A percentile compares a stretch with the other conserved stretches of the same genome.
Evolutionary conservation across 2,888 invertebrate genomes (phyloP).

Genomic region (Orchesella flavescens): DNA sequence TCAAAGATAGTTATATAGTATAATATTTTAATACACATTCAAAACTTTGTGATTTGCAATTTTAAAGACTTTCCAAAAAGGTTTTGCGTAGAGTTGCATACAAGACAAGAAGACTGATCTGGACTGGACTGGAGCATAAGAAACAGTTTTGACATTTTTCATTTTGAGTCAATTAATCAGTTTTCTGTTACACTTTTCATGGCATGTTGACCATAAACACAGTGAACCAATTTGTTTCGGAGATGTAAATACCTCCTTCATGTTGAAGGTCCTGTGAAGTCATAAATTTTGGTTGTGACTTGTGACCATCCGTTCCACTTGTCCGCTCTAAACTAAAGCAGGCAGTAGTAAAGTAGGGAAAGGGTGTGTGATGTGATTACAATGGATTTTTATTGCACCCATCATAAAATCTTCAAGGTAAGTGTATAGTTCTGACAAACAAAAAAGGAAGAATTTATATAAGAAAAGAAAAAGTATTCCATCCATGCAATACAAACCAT

Average conservation of each 20-base stretch:
- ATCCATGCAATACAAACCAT: constrained; percentile 1
- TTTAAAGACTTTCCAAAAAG: not conserved
- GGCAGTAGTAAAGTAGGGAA: not conserved
- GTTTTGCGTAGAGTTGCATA: no score
- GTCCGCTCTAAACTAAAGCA: not conserved
- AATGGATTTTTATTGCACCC: constrained; percentile 45
- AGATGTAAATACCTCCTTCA: not conserved
- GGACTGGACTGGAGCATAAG: not conserved
- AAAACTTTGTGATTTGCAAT: not conserved
- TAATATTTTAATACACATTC: not conserved
- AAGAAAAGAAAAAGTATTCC: not conserved
- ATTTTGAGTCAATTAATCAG: constrained; percentile 36
- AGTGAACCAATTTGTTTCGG: constrained; percentile 34
- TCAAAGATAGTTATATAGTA: not conserved
- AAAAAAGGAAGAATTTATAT: constrained; percentile 2
- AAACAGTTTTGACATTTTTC: not conserved
- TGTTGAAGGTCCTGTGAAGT: not conserved
- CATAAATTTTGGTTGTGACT: constrained; percentile 24
- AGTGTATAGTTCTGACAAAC: constrained; percentile 4
- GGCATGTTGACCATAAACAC: constrained; percentile 51
- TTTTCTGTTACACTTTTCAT: constrained; percentile 26
- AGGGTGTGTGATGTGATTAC: not conserved
- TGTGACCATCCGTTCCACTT: not conserved
- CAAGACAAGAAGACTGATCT: not conserved
- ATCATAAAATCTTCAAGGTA: constrained; percentile 44